These are phyloP conservation scores for Platichthys flesus DNA, from an alignment of 2,113 vertebrate genomes.

Conservation along the genomic window DNA sequence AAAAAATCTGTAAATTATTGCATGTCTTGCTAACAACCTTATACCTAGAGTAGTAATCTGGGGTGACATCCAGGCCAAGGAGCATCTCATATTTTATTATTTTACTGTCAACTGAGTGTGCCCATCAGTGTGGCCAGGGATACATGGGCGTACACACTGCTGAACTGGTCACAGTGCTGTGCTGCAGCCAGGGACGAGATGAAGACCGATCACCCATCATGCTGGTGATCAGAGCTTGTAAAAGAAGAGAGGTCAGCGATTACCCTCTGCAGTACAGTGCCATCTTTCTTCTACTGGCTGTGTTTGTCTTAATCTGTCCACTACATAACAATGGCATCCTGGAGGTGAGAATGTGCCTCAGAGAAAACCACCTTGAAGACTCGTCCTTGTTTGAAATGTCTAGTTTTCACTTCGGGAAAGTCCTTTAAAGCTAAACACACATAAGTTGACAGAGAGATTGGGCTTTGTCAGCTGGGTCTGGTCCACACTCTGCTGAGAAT, in stretches of 20 bases:
- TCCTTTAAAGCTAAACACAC: not conserved
- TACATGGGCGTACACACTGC: not conserved
- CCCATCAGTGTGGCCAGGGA: not conserved
- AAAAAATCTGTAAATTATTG: no score
- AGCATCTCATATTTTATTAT: no score
- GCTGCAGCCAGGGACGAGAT: not conserved
- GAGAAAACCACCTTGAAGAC: not conserved
- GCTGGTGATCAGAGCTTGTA: not conserved
- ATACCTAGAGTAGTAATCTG: no score
- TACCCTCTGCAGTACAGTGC: not conserved
- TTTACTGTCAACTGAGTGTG: not conserved
- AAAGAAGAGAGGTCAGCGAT: not conserved
- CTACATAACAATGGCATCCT: not conserved
- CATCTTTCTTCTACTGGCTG: not conserved
- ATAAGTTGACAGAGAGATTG: not conserved
- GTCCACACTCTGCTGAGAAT: constrained; percentile 18
- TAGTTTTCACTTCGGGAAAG: not conserved
- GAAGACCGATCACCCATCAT: not conserved
- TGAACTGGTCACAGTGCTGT: not conserved
- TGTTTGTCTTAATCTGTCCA: not conserved
- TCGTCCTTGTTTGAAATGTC: not conserved
- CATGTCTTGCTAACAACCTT: no score
- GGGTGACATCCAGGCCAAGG: no score
- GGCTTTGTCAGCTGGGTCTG: constrained; percentile 7
- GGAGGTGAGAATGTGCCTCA: not conserved